Evolutionary conservation across 2,797 vertebrate genomes (phyloP), one percentile per base, ranked within the genome.

Genomic region (Loriculus beryllinus): DNA sequence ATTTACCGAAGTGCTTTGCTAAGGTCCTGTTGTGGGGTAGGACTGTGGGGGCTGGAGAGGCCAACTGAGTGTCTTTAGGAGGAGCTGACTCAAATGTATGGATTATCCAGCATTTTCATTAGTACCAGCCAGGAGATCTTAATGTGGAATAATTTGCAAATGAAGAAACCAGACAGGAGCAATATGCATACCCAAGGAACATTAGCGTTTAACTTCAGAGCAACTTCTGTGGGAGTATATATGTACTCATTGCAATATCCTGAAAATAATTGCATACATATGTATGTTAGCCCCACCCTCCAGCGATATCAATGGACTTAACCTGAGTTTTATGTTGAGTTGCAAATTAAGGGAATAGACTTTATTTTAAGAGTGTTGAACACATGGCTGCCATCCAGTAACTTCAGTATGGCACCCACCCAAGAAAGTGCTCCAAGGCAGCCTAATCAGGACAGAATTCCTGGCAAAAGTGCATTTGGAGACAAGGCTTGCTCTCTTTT

Each of bases 311-410:
- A 82, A 77, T 77, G 92, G 87, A 81, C 85, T 94, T 85, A 86
- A 75, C 82, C 81, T 79, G 63, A 78, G 85, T 78, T 93, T 82
- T 85, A 85, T 35, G 45, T 81, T 71, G 92, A 90, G 89, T 59
- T 81, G 93, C 75, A 96, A 95, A 97, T 96, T 90, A 96, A 92
- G 33, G 78, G 93, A 80, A 96, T 85, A 85, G 81, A 48, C 68
- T 92, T 96, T 93, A 94, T 92, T 91, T 92, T 85, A 78, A 71
- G 92, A 95, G 64, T 71, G 84, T 79, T 92, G 88, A 96, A 75
- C 88, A 81, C 74, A 69, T 90, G 81, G 78, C 86, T 95, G 72
- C 49, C 39, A 65, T 96, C 88, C 82, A 96, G 84, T 40, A 88
- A 96, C 77, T 75, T 95, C 67, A 90, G 47, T 29, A 81, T 96